Evolutionary conservation across 1,140 invertebrate genomes (phyloP).

Genomic region (Drosophila parvula): DNA sequence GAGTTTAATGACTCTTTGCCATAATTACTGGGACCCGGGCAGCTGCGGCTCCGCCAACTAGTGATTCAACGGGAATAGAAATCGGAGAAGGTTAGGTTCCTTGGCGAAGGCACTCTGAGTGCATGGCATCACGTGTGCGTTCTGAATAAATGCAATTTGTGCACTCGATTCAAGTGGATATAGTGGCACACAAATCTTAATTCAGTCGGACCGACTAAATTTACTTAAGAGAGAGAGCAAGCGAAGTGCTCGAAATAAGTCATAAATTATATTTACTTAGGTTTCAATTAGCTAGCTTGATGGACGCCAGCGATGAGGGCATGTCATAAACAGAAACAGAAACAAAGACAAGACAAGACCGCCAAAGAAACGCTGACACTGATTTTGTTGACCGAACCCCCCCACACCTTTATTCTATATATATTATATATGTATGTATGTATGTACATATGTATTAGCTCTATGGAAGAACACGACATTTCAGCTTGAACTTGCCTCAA

Average conservation of each 20-base stretch:
- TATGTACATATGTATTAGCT: background rate
- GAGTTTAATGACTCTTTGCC: constrained; percentile 67
- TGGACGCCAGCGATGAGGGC: constrained; percentile 25
- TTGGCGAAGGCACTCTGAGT: constrained; percentile 8
- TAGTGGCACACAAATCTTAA: constrained; percentile 69
- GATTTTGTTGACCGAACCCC: constrained; percentile 39
- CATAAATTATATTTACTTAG: constrained; percentile 80
- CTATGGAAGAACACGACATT: constrained; percentile 18
- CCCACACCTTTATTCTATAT: constrained; percentile 4
- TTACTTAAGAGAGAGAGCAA: constrained; percentile 63
- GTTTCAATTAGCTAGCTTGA: constrained; percentile 50
- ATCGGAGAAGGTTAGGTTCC: constrained; percentile 9
- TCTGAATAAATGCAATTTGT: constrained; percentile 72
- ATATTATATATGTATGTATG: background rate
- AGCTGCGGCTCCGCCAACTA: constrained; percentile 50
- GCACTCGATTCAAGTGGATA: constrained; percentile 62
- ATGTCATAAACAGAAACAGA: constrained; percentile 47
- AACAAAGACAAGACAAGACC: constrained; percentile 36
- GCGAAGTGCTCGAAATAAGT: constrained; percentile 39
- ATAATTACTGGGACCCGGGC: constrained; percentile 45
- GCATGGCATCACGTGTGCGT: constrained; percentile 57
- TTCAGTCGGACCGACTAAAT: constrained; percentile 58
- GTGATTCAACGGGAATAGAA: constrained; percentile 16
- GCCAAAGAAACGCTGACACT: constrained; percentile 56
- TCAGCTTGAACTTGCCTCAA: constrained; percentile 53